Conservation (phyloP, 2,888 invertebrate genomes). For the Tetanocera ferruginea region DNA sequence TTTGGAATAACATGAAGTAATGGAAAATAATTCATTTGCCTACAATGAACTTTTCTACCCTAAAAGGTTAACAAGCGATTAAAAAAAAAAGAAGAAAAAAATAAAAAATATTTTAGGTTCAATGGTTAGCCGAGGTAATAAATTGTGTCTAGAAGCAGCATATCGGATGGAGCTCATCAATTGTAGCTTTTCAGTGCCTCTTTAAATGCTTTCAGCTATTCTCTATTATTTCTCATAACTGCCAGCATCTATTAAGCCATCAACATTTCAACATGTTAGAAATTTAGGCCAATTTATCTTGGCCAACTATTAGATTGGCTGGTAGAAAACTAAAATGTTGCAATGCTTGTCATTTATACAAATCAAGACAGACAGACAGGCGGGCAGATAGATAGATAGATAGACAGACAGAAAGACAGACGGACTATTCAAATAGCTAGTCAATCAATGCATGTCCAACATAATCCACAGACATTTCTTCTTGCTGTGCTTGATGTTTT, state of each 20-base stretch:
- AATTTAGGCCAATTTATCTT: background rate
- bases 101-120: no score
- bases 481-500: no score
- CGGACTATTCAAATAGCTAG: background rate
- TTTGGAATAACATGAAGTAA: no score
- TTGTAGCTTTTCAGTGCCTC: background rate
- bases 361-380: background rate
- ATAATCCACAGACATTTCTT: background rate
- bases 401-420: no score
- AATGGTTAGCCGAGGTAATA: no score
- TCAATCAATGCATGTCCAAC: slow-evolving; percentile 12
- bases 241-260: background rate
- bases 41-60: no score
- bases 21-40: no score
- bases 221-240: background rate
- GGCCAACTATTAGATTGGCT: background rate
- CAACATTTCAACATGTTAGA: background rate
- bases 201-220: background rate
- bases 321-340: background rate
- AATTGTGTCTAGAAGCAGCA: no score
- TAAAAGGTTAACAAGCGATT: no score
- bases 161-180: no score
- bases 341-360: background rate
- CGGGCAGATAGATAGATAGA: no score
- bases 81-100: no score